Conservation (phyloP, 2,888 invertebrate genomes). For the Elegia similella region DNA sequence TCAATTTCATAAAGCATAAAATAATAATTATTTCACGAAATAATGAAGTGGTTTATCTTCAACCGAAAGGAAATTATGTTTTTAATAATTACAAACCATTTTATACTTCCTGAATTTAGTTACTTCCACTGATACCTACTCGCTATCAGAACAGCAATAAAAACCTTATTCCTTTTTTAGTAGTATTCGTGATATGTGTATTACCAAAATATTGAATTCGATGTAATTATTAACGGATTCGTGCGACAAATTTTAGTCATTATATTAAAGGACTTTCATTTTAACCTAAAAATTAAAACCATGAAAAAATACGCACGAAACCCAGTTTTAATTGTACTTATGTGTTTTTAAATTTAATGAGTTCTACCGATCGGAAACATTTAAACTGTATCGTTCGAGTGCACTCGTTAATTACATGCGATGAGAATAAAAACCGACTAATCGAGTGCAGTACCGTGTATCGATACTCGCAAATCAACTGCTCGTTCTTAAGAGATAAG, state of each 20-base stretch:
- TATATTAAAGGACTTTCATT: neutral
- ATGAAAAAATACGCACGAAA: neutral
- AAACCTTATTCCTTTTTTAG: no score
- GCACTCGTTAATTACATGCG: conserved; percentile 51
- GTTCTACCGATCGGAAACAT: conserved; percentile 58
- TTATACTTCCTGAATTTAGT: no score
- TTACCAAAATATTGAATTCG: neutral
- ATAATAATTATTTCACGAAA: no score
- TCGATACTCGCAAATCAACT: conserved; percentile 40
- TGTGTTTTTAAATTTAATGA: conserved; percentile 42
- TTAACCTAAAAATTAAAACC: neutral
- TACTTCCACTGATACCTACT: no score
- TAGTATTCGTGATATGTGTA: neutral
- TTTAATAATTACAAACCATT: no score
- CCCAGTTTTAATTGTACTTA: conserved; percentile 4
- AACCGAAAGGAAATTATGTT: no score
- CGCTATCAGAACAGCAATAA: no score
- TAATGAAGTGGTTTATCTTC: no score
- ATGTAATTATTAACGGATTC: neutral
- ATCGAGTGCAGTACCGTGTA: conserved; percentile 39
- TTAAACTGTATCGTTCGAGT: conserved; percentile 51
- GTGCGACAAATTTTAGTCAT: conserved; percentile 1
- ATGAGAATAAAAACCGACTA: conserved; percentile 49
- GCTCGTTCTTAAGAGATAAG: conserved; percentile 38
- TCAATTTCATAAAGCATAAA: no score